These are phyloP conservation scores for Thelaira solivaga DNA, from an alignment of 2,888 invertebrate species.

Conservation along the genomic window DNA sequence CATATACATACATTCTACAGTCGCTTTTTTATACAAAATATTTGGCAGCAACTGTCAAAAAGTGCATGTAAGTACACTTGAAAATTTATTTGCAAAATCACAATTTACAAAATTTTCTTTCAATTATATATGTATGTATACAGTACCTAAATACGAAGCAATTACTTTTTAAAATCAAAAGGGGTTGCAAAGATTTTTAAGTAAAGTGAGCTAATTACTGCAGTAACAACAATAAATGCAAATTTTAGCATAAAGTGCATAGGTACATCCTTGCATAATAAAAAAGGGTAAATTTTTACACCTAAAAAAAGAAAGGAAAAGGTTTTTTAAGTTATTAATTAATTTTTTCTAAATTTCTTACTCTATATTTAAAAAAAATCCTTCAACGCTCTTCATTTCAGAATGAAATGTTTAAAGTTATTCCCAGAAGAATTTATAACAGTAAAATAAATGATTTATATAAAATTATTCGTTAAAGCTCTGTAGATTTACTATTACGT, in stretches of 20 bases:
- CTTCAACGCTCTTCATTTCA: too few species aligned
- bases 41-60: slow-evolving; percentile 63
- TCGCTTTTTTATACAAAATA: slow-evolving; percentile 47
- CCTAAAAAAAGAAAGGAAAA: too few species aligned
- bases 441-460: too few species aligned
- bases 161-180: not conserved
- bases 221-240: slow-evolving; percentile 6
- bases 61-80: slow-evolving; percentile 73
- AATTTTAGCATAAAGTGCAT: slow-evolving; percentile 3
- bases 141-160: slow-evolving; percentile 30
- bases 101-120: slow-evolving; percentile 42
- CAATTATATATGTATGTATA: slow-evolving; percentile 29
- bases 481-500: too few species aligned
- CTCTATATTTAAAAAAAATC: too few species aligned
- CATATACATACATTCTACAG: slow-evolving; percentile 21
- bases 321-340: too few species aligned
- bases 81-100: slow-evolving; percentile 35
- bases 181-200: slow-evolving; percentile 26
- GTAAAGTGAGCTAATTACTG: slow-evolving; percentile 69
- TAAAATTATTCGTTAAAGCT: too few species aligned
- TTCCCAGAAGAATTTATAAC: too few species aligned
- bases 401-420: too few species aligned
- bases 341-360: too few species aligned
- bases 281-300: too few species aligned
- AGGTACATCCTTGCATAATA: too few species aligned